Base-by-base conservation (phyloP, 2,888 invertebrate species). In the Cinara cedri region DNA sequence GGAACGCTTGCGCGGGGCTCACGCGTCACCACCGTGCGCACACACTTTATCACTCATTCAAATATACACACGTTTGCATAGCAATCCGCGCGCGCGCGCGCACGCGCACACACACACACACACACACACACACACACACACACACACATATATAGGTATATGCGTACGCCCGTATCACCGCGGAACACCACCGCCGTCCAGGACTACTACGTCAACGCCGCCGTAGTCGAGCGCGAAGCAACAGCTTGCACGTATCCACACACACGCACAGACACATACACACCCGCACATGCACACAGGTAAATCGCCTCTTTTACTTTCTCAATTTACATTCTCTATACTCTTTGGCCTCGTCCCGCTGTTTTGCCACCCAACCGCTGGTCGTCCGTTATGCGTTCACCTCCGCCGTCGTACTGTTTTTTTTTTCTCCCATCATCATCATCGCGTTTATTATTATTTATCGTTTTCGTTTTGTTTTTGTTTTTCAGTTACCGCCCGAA, bases 201-300 rank as follows among this genome's bases (percentile, higher is more conserved):
- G 19, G 65, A 21, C 72, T 42, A 44, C 71, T 21, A 21, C 6
- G 46, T 19, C 46, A 4, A 44, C 16, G 72, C 24, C 16, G 66
- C 42, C 51, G 54, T 46, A 34, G 63, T 63, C 54, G 74, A 51
- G 42, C 65, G 75, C 44, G 76, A 76, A 76, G 76, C 76, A 76
- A 76, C 76, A 76, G 76, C 76, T 76, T 76, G 76, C 65, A 62
- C 46, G 11, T 42, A 11, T 24, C 21, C 55, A 57, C 21, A 21
- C 21, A 57, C 9, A 0, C 55, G 13, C 21, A 0, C 11, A 16
- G 3, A 6, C 34, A 34, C 34, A 6, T 6, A 34, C 34, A 34
- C 34, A 34, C 34, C 6, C 34, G 34, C 34, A 54, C 57, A 51
- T 46, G 42, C 63, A 19, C 42, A 42, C 44, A 63, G 63, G 63